phyloP scores from a whole-genome alignment of 2,113 vertebrate genomes.

The Poeciliopsis prolifica region DNA sequence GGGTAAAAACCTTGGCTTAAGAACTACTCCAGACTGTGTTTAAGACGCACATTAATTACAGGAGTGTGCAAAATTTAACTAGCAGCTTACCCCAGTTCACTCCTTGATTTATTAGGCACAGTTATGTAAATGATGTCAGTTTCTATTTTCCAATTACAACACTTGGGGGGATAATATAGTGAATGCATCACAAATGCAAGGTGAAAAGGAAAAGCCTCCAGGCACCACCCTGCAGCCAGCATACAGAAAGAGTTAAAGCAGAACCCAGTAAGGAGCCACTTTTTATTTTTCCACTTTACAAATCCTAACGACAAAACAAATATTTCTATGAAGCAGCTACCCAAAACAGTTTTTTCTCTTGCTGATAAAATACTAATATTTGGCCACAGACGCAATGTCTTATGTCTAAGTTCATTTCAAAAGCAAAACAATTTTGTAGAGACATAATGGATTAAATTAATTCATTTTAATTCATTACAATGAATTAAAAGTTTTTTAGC shows the following conservation, averaged over 20 bases:
- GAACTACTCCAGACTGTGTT: constrained; percentile 11
- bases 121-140: constrained; percentile 53
- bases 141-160: constrained; percentile 48
- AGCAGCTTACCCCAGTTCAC: constrained; percentile 24
- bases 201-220: neutral
- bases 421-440: no score
- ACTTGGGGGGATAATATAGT: constrained; percentile 31
- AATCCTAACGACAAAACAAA: no score
- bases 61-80: constrained; percentile 24
- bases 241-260: neutral
- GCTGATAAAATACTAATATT: no score
- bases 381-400: no score
- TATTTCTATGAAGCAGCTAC: neutral
- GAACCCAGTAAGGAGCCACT: neutral
- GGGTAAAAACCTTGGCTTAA: constrained; percentile 15
- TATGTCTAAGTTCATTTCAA: no score
- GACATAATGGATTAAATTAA: no score
- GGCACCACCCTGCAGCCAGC: neutral
- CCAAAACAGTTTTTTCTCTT: no score
- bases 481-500: no score
- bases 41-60: constrained; percentile 31
- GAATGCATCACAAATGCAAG: constrained; percentile 13
- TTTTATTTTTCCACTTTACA: neutral
- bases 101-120: constrained; percentile 49
- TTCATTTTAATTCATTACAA: no score